These are phyloP conservation scores for Aleiodes sp. DNA, from an alignment of 1,140 invertebrate genomes.

Conservation along the genomic window DNA sequence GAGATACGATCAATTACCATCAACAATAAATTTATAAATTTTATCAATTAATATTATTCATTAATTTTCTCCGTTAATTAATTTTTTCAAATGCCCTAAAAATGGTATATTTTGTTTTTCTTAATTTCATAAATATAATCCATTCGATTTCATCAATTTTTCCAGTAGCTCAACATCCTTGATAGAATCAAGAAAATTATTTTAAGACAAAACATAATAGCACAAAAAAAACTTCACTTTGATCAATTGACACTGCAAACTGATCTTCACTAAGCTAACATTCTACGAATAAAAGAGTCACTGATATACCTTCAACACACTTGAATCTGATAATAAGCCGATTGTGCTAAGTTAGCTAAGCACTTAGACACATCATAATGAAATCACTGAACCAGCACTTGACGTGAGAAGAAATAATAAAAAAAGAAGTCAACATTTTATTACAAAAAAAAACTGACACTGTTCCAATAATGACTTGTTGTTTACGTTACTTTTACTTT, in stretches of 20 bases:
- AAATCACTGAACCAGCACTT: background rate
- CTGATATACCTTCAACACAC: background rate
- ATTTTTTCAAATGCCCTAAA: too few relatives aligned
- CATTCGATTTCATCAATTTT: too few relatives aligned
- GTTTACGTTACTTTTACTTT: too few relatives aligned
- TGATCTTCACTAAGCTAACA: background rate
- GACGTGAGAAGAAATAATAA: too few relatives aligned
- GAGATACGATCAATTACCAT: too few relatives aligned
- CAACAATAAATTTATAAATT: too few relatives aligned
- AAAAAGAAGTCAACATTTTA: background rate
- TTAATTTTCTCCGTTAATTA: too few relatives aligned
- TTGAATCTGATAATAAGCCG: constrained; percentile 3
- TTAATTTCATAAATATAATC: too few relatives aligned
- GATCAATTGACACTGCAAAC: constrained; percentile 2
- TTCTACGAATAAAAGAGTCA: constrained; percentile 13
- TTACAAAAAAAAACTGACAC: background rate
- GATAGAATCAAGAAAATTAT: background rate
- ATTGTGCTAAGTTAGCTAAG: constrained; percentile 2
- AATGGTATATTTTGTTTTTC: too few relatives aligned
- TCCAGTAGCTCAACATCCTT: background rate
- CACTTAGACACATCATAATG: background rate
- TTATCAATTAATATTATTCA: too few relatives aligned
- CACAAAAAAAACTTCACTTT: background rate
- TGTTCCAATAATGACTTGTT: background rate
- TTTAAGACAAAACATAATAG: too few relatives aligned